phyloP scores from a whole-genome alignment of 1,140 invertebrate genomes.

The Thalassaphorura encarpata region DNA sequence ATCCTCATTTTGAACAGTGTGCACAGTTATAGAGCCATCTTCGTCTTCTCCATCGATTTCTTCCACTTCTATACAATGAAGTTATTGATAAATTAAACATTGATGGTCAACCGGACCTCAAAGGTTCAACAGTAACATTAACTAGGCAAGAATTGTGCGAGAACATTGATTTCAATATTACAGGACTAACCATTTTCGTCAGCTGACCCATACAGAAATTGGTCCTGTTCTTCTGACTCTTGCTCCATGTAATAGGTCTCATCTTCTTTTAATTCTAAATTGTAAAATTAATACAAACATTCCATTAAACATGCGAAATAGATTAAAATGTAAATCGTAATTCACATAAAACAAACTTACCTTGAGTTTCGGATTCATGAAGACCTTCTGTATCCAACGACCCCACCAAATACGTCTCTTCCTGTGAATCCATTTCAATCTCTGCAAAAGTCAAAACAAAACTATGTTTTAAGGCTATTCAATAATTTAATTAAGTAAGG shows the following conservation, averaged over 20 bases:
- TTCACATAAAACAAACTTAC: no score
- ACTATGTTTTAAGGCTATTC: no score
- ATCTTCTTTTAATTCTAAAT: constrained; percentile 12
- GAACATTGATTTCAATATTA: no score
- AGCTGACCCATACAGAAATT: constrained; percentile 17
- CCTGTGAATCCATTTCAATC: constrained; percentile 19
- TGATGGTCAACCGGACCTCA: no score
- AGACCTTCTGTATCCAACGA: constrained; percentile 19
- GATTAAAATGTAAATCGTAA: neutral
- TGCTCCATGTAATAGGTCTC: constrained; percentile 6
- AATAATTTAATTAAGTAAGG: no score
- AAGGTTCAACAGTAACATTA: no score
- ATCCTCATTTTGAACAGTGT: constrained; percentile 7
- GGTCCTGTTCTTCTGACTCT: constrained; percentile 22
- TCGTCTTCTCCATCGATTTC: constrained; percentile 13
- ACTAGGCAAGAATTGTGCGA: neutral
- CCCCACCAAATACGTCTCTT: constrained; percentile 8
- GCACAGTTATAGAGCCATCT: constrained; percentile 22
- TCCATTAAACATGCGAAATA: neutral
- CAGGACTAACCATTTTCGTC: no score
- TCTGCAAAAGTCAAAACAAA: no score
- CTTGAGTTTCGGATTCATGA: neutral
- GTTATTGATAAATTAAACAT: no score
- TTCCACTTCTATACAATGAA: neutral
- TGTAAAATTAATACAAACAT: neutral